Evolutionary conservation across 2,888 invertebrate species (phyloP).

Genomic region (Himalopsyche japonica): DNA sequence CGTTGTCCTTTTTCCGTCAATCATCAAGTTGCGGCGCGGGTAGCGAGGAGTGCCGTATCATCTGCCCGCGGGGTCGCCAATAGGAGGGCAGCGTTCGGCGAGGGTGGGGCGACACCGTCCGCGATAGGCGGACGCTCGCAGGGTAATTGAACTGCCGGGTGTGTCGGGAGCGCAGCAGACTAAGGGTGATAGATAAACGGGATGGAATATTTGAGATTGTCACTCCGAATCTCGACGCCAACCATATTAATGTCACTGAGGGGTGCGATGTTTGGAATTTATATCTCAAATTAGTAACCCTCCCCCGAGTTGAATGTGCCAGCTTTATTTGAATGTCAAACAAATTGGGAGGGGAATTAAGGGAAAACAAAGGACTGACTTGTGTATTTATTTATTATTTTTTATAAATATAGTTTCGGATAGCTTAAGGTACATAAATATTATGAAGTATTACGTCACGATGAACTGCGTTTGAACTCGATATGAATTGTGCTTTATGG

Average conservation of each 20-base stretch:
- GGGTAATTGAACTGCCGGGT: slow-evolving; percentile 28
- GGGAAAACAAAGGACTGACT: background rate
- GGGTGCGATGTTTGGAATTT: background rate
- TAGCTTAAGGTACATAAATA: too few species aligned
- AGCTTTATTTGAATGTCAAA: background rate
- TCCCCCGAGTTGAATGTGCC: background rate
- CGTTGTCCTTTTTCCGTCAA: slow-evolving; percentile 13
- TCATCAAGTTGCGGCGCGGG: background rate
- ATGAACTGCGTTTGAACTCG: too few species aligned
- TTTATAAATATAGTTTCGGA: too few species aligned
- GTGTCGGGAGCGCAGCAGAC: slow-evolving; percentile 6
- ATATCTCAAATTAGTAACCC: background rate
- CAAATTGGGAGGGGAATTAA: background rate
- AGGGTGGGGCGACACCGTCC: slow-evolving; percentile 16
- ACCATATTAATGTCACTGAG: background rate
- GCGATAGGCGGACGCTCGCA: slow-evolving; percentile 15
- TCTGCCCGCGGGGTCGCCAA: slow-evolving; percentile 28
- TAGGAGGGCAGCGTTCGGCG: background rate
- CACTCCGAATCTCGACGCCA: slow-evolving; percentile 1
- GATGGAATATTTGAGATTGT: slow-evolving; percentile 20
- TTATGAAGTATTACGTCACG: too few species aligned
- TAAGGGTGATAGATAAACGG: slow-evolving; percentile 25
- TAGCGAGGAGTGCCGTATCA: background rate
- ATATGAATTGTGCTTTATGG: too few species aligned
- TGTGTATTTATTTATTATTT: background rate